Base-by-base conservation (phyloP, 2,113 vertebrate species). In the Phrynosoma blainvillii region DNA sequence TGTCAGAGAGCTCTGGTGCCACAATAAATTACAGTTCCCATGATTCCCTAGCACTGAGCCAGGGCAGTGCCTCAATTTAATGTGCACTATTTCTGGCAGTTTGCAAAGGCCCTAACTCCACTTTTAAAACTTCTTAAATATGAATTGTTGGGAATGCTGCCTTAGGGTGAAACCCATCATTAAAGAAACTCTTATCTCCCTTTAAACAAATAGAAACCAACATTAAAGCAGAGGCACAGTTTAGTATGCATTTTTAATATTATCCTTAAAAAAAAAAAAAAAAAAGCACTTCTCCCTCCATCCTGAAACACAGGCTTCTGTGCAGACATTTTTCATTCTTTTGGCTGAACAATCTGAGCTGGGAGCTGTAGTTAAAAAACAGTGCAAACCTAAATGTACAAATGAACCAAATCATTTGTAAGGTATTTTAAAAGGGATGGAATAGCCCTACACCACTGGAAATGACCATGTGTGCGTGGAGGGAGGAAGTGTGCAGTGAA, bases 211-310 rank as follows among this genome's bases (percentile, higher is more conserved):
- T 30, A 42, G 40, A 79, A 86, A 25, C 75, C 40, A 52, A 62
- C 73, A 42, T 65, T 65, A 76, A 86, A 66, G 21, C 40, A 66
- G 62, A 66, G 40, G 10, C 66, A n/a, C 25, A 47, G 3, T n/a
- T 21, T 20, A 13, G 54, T 93, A 91, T 93, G 25, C 74, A 95
- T 94, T 95, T 95, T 96, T 95, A 94, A 96, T 92, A 75, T 62
- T 95, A 93, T 93, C 90, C 90, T 95, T 93, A 36, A 36, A 36
- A 36, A 36, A 1, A 36, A 36, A 36, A 36, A 93, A 79, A 93
- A 94, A 91, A 78, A 90, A 92, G 27, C 68, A 40, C 9, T 21
- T 5, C n/a, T 13, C n/a, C 1, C 14, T 11, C 32, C 20, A 4
- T 95, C 91, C 90, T 47, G 4, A 93, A 93, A 68, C 90, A 84